Evolutionary conservation across 1,140 invertebrate genomes (phyloP), one percentile per base, ranked within the genome.

Genomic region (Heliconius melpomene): DNA sequence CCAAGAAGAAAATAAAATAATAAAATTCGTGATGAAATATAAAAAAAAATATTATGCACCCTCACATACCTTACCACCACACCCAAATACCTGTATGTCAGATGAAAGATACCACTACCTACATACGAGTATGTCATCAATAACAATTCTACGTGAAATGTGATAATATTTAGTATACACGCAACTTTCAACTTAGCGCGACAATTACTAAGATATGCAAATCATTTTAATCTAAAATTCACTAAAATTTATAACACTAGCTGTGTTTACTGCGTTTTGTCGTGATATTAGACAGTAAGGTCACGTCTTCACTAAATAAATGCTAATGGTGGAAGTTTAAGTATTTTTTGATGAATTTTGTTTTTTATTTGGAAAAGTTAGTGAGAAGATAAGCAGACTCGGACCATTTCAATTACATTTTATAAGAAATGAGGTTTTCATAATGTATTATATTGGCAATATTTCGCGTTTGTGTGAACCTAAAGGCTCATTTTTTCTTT

Each of bases 271-370:
- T 84, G 86, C 85, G 84, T 82, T 78, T 85, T 91, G 84, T 76
- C 91, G 89, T 93, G 92, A 88, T 89, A 90, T 87, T 83, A 88
- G 88, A 92, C 88, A 88, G 91, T 94, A 91, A 90, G 85, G 54
- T 79, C 70, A 57, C 75, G 20, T 20, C 38, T 9, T 26, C 71
- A 54, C 75, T 18, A 81, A 81, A 81, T 40, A 70, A 29, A 29
- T 70, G 79, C 57, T 81, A 70, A 77, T 77, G 29, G 75, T 71
- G 13, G n/a, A 74, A 26, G 20, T 38, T 72, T n/a, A 20, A 18
- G 60, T 72, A 79, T 54, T 40, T 79, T 66, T 75, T 72, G 40
- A 50, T 8, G 18, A 16, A 9, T n/a, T 57, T 11, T 0, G 7
- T 60, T 60, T 23, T n/a, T 23, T 46, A 16, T 46, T 46, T 13